A percentile compares a stretch with the other conserved stretches of the same genome.
These are phyloP conservation scores for Dipodomys merriami DNA, from an alignment of 2,113 vertebrate species.

Conservation along the genomic window DNA sequence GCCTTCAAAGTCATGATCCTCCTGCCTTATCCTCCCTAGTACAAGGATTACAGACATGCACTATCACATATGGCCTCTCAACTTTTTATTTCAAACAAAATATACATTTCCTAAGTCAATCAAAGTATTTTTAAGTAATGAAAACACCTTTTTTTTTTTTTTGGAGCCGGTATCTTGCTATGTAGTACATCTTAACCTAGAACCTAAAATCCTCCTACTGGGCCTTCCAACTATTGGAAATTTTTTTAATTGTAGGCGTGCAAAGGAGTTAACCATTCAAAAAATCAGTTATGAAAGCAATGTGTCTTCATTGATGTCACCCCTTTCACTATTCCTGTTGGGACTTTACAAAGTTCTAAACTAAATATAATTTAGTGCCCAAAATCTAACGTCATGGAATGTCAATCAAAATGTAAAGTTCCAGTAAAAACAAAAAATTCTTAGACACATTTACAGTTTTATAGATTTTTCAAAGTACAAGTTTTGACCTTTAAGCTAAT, in stretches of 20 bases:
- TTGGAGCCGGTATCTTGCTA: not conserved
- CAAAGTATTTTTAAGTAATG: conserved; percentile 27
- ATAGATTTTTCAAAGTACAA: conserved; percentile 65
- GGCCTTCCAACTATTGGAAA: too few relatives aligned
- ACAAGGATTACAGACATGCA: too few relatives aligned
- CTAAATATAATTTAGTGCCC: not conserved
- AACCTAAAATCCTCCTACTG: not conserved
- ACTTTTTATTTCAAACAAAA: conserved; percentile 61
- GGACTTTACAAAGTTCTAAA: conserved; percentile 10
- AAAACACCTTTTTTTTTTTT: not conserved
- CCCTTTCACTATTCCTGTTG: too few relatives aligned
- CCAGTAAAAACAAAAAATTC: not conserved
- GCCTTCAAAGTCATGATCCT: not conserved
- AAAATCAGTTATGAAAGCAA: too few relatives aligned
- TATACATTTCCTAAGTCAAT: conserved; percentile 48
- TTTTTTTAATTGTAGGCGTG: too few relatives aligned
- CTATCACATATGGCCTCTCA: not conserved
- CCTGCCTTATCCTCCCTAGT: not conserved
- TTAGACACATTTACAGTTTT: conserved; percentile 26
- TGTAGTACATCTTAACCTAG: not conserved
- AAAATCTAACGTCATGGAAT: conserved; percentile 58
- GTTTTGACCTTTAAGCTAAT: conserved; percentile 57
- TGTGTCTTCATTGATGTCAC: too few relatives aligned
- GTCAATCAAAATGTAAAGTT: conserved; percentile 34
- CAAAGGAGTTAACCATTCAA: too few relatives aligned